These are phyloP conservation scores for Perizoma flavofasciatum DNA, from an alignment of 2,888 invertebrate species.

Conservation along the genomic window DNA sequence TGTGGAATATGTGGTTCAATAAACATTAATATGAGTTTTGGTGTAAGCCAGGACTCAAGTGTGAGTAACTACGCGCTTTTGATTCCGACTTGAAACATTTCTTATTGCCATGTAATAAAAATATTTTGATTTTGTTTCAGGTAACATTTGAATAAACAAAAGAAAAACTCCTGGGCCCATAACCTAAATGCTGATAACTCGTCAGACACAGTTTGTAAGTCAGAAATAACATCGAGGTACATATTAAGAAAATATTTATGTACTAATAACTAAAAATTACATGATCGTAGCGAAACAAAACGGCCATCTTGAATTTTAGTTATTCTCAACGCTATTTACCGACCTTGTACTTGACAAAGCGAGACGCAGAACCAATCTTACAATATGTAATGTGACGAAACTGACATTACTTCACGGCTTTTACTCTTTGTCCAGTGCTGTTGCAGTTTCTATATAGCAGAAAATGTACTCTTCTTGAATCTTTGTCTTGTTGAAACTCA, in stretches of 20 bases:
- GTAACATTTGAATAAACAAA: conserved; percentile 6
- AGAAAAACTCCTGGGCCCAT: conserved; percentile 1
- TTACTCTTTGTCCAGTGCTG: neutral
- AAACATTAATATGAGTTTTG: conserved; percentile 13
- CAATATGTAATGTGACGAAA: conserved; percentile 3
- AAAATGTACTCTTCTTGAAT: no score
- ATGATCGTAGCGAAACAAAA: neutral
- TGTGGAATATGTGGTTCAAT: conserved; percentile 23
- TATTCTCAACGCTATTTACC: neutral
- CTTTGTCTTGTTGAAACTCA: no score
- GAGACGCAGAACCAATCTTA: conserved; percentile 17
- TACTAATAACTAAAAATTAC: neutral
- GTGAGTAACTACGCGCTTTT: neutral
- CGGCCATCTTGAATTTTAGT: neutral
- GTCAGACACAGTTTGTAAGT: neutral
- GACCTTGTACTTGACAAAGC: conserved; percentile 31
- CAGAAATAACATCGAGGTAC: neutral
- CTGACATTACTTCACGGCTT: neutral
- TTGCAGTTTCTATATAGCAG: neutral
- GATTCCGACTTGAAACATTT: neutral
- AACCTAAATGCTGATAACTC: neutral
- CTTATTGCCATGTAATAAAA: neutral
- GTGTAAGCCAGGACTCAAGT: neutral
- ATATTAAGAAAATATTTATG: neutral
- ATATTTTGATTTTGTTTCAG: conserved; percentile 13